These are phyloP conservation scores for Cranoglanis bouderius DNA, from an alignment of 2,113 vertebrate species.

Conservation along the genomic window DNA sequence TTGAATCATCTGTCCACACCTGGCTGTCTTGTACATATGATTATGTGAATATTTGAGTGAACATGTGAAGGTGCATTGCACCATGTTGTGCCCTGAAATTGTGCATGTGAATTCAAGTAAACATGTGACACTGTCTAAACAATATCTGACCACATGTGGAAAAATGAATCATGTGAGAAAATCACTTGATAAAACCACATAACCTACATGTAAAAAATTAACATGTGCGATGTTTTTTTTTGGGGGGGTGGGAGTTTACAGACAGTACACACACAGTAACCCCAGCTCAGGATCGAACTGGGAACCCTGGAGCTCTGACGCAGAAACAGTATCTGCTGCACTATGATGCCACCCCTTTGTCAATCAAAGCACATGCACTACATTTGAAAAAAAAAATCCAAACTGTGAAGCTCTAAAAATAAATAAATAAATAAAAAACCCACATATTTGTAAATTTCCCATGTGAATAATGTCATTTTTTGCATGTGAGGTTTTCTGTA, in stretches of 20 bases:
- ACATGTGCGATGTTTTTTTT: not conserved
- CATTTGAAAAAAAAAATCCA: not conserved
- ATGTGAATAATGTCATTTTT: not conserved
- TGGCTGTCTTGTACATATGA: not conserved
- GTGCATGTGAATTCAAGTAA: not conserved
- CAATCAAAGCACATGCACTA: not conserved
- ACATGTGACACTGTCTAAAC: not conserved
- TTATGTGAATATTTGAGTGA: not conserved
- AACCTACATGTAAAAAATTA: not conserved
- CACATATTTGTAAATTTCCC: not conserved
- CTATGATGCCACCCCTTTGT: not conserved
- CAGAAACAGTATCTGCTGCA: not conserved
- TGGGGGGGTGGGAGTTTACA: not conserved
- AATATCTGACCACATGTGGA: not conserved
- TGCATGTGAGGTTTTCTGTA: not conserved
- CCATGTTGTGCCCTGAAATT: not conserved
- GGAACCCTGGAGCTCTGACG: not conserved
- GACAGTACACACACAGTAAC: not conserved
- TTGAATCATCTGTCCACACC: not conserved
- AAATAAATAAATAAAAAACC: not conserved
- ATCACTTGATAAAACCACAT: not conserved
- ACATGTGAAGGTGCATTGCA: not conserved
- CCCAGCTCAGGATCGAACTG: not conserved
- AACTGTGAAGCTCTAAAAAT: not conserved
- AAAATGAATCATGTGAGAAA: not conserved